Evolutionary conservation across 1,140 invertebrate genomes (phyloP).

Genomic region (Drosophila punjabiensis): DNA sequence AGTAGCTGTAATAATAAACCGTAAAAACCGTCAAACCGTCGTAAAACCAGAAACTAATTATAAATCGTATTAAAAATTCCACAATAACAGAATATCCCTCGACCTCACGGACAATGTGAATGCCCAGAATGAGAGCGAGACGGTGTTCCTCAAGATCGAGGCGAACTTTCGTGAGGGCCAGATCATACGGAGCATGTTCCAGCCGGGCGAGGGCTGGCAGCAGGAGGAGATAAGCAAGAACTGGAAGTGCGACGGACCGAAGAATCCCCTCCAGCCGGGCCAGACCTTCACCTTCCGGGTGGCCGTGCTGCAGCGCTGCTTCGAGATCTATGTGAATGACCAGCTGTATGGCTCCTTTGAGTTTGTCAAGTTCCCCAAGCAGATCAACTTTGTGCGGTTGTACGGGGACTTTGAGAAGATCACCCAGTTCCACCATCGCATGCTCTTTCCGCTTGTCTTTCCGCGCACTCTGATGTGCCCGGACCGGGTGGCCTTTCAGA

Average conservation of each 20-base stretch:
- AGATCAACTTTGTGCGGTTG: constrained; percentile 78
- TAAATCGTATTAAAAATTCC: background rate
- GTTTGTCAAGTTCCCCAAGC: constrained; percentile 81
- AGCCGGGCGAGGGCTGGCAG: constrained; percentile 82
- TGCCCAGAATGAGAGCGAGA: constrained; percentile 77
- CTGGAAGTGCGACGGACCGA: constrained; percentile 81
- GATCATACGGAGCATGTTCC: constrained; percentile 84
- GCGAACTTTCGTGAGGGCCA: constrained; percentile 84
- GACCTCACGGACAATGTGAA: constrained; percentile 81
- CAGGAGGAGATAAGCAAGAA: constrained; percentile 85
- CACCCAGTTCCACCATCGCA: constrained; percentile 82
- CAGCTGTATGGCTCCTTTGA: constrained; percentile 81
- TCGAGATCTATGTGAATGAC: constrained; percentile 84
- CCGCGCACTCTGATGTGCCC: constrained; percentile 72
- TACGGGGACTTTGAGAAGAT: constrained; percentile 84
- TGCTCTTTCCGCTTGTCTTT: constrained; percentile 81
- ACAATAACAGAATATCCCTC: constrained; percentile 69
- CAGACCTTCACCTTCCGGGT: constrained; percentile 82
- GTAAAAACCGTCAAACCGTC: too few relatives aligned
- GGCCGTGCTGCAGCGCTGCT: constrained; percentile 79
- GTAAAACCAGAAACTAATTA: too few relatives aligned
- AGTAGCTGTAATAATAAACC: background rate
- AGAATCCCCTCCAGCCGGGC: constrained; percentile 78
- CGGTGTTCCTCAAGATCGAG: constrained; percentile 81
- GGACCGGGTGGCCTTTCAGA: constrained; percentile 79